Evolutionary conservation across 2,888 invertebrate species (phyloP), one percentile per base, ranked within the genome.

Genomic region (Andrena bucephala): DNA sequence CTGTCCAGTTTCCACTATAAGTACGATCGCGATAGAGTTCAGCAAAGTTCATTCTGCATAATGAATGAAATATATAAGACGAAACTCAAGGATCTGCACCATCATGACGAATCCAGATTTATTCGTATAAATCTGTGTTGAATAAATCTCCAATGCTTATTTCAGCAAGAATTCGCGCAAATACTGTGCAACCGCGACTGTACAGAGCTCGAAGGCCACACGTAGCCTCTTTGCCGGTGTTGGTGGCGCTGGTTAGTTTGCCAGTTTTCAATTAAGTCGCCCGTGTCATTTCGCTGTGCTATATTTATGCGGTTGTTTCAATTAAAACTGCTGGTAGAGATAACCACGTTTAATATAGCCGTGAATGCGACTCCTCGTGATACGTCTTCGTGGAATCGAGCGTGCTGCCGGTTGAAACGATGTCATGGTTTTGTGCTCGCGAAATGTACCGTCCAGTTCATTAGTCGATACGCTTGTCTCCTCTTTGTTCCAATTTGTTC

Each of bases 201-300:
- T 16, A 16, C 36, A 52, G 5, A 69, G 57, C 48, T 57, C 77
- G 31, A 73, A 42, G 42, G 42, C 42, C 42, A 42, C 42, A 16
- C 42, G 42, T 16, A 16, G 42, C 42, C 42, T 16, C 42, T 27
- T 24, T 4, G 24, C 10, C 24, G 20, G 10, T 57, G 10, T 57
- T 10, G 24, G 20, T 24, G 57, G 57, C 57, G 57, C 10, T 27
- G 57, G 20, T 27, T 27, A 57, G 57, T 57, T 57, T 57, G 57
- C 57, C 24, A 57, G 57, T 81, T 79, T 85, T 72, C 87, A 85
- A 85, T 87, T 87, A 87, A 78, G 72, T 75, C 48, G 66, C 36
- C 50, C 67, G 68, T 62, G 52, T 77, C 50, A 63, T 27, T 29
- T 20, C 65, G 52, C 77, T 70, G 54, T 24, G 48, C 29, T 65